These are phyloP conservation scores for Podilymbus podiceps DNA, from an alignment of 2,113 vertebrate genomes.

Conservation along the genomic window DNA sequence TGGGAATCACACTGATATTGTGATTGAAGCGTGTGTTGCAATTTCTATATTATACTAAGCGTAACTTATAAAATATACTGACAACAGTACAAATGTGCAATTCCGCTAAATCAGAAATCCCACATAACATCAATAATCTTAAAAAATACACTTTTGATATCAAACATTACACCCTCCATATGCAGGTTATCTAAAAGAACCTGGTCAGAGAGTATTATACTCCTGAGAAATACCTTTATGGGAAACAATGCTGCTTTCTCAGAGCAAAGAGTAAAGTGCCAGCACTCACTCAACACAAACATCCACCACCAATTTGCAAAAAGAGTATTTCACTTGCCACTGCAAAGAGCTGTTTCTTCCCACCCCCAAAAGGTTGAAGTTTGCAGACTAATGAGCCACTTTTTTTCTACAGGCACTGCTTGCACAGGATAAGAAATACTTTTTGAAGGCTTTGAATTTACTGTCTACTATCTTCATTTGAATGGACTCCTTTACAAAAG, in stretches of 20 bases:
- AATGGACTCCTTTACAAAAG: not conserved
- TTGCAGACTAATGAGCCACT: not conserved
- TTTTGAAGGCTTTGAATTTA: not conserved
- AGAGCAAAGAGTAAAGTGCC: not conserved
- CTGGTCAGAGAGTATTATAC: not conserved
- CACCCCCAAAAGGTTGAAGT: not conserved
- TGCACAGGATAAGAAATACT: not conserved
- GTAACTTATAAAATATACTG: not conserved
- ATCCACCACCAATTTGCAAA: not conserved
- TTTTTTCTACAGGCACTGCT: not conserved
- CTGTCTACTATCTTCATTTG: not conserved
- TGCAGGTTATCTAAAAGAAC: not conserved
- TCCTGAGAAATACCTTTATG: not conserved
- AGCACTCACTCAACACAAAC: not conserved
- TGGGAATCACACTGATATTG: not conserved
- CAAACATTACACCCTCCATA: not conserved
- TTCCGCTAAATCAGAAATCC: not conserved
- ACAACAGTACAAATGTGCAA: not conserved
- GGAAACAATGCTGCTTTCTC: not conserved
- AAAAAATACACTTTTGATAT: not conserved
- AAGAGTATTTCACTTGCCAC: not conserved
- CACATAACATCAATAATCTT: not conserved
- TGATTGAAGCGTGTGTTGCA: fast-evolving
- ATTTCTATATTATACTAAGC: not conserved
- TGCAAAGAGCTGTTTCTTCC: not conserved